Evolutionary conservation across 2,888 invertebrate genomes (phyloP).

Genomic region (Campaea margaritaria): DNA sequence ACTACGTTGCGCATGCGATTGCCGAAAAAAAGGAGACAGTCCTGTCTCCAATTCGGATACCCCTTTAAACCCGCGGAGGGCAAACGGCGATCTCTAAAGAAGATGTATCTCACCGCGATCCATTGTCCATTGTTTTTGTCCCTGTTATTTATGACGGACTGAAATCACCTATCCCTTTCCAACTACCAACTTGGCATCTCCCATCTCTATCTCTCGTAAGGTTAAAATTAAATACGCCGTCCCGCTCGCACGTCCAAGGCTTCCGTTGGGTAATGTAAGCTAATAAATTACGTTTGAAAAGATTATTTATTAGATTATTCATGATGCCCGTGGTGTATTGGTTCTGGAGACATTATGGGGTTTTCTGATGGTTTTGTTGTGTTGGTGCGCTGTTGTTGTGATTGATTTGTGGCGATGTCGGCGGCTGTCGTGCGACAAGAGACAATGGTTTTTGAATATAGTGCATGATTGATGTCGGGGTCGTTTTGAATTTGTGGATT

Average conservation of each 20-base stretch:
- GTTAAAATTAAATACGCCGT: conserved; percentile 33
- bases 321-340: conserved; percentile 81
- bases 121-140: conserved; percentile 85
- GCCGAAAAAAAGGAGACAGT: conserved; percentile 44
- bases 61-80: conserved; percentile 38
- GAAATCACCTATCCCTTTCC: conserved; percentile 65
- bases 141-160: conserved; percentile 83
- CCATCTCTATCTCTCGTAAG: conserved; percentile 8
- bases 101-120: conserved; percentile 83
- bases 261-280: conserved; percentile 79
- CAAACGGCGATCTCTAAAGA: conserved; percentile 71
- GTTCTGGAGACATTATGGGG: conserved; percentile 68
- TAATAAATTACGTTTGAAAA: conserved; percentile 82
- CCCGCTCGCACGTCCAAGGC: conserved; percentile 66
- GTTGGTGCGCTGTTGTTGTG: conserved; percentile 66
- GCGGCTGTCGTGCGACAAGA: conserved; percentile 38
- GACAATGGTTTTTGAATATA: conserved; percentile 51
- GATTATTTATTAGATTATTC: conserved; percentile 85
- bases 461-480: conserved; percentile 23
- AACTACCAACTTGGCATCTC: conserved; percentile 31
- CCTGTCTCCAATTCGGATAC: conserved; percentile 47
- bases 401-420: conserved; percentile 74
- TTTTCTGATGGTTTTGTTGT: conserved; percentile 31
- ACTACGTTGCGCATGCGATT: conserved; percentile 60
- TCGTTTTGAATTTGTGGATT: conserved; percentile 22